A percentile compares a stretch with the other conserved stretches of the same genome.
phyloP scores from a whole-genome alignment of 1,140 invertebrate species.

The Drosophila saltans region DNA sequence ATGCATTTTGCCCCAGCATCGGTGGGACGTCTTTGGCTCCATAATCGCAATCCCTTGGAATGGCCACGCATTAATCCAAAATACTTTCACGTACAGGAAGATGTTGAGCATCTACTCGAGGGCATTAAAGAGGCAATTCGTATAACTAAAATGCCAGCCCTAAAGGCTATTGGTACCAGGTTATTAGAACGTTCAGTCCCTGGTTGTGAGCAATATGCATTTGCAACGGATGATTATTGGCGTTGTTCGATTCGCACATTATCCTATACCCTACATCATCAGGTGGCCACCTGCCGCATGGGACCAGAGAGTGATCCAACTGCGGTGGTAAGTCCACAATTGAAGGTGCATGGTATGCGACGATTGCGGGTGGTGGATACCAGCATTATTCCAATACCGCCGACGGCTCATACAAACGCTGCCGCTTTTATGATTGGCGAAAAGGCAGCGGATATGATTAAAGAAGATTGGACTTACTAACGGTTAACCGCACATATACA shows the following conservation, averaged over 20 bases:
- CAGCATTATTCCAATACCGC: slow-evolving; percentile 89
- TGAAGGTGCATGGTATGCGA: slow-evolving; percentile 89
- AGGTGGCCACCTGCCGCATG: slow-evolving; percentile 91
- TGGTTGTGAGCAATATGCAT: slow-evolving; percentile 85
- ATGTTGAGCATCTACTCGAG: slow-evolving; percentile 87
- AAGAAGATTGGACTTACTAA: slow-evolving; percentile 84
- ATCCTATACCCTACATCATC: slow-evolving; percentile 88
- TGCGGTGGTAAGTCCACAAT: slow-evolving; percentile 89
- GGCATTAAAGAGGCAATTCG: slow-evolving; percentile 87
- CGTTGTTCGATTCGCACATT: slow-evolving; percentile 87
- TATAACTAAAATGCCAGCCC: slow-evolving; percentile 85
- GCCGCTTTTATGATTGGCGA: slow-evolving; percentile 93
- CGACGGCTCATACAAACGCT: slow-evolving; percentile 89
- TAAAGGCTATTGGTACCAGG: slow-evolving; percentile 83
- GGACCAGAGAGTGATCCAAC: slow-evolving; percentile 87
- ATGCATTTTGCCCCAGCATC: slow-evolving; percentile 90
- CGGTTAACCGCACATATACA: not conserved
- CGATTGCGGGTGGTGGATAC: slow-evolving; percentile 90
- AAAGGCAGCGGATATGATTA: slow-evolving; percentile 93
- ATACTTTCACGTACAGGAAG: slow-evolving; percentile 87
- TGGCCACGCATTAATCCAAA: slow-evolving; percentile 90
- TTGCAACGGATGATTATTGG: slow-evolving; percentile 89
- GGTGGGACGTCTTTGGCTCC: slow-evolving; percentile 87
- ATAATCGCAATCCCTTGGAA: slow-evolving; percentile 89
- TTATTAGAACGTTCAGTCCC: slow-evolving; percentile 86